These are phyloP conservation scores for Ametastegia equiseti DNA, from an alignment of 2,888 invertebrate genomes.

Conservation along the genomic window DNA sequence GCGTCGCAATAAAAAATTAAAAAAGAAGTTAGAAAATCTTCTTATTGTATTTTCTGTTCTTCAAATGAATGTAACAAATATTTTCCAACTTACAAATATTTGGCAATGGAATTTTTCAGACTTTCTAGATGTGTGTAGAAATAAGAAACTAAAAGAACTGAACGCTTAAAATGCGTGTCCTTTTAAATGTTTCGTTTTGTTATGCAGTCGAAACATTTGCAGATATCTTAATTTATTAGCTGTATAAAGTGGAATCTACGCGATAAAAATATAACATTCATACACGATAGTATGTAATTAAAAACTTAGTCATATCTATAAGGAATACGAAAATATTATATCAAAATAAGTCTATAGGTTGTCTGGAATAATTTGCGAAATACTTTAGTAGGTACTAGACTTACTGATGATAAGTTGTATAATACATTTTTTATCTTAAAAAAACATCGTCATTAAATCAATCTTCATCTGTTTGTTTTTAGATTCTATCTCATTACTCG, in stretches of 20 bases:
- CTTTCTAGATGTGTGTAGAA: too few relatives aligned
- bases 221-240: too few relatives aligned
- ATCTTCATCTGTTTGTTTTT: neutral
- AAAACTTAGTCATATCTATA: neutral
- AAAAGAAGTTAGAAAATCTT: too few relatives aligned
- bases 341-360: slow-evolving; percentile 35
- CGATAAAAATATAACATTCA: neutral
- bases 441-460: neutral
- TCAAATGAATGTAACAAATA: too few relatives aligned
- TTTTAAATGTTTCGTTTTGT: too few relatives aligned
- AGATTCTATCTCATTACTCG: neutral
- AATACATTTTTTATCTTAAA: neutral
- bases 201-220: too few relatives aligned
- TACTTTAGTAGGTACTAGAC: neutral
- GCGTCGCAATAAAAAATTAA: too few relatives aligned
- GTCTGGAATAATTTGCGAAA: slow-evolving; percentile 14
- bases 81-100: too few relatives aligned
- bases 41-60: too few relatives aligned
- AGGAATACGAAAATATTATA: slow-evolving; percentile 25
- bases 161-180: too few relatives aligned
- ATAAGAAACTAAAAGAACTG: too few relatives aligned
- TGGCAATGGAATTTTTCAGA: too few relatives aligned
- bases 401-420: neutral
- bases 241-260: neutral
- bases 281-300: neutral